Evolutionary conservation across 2,113 vertebrate genomes (phyloP).

Genomic region (Paradisaea rubra): DNA sequence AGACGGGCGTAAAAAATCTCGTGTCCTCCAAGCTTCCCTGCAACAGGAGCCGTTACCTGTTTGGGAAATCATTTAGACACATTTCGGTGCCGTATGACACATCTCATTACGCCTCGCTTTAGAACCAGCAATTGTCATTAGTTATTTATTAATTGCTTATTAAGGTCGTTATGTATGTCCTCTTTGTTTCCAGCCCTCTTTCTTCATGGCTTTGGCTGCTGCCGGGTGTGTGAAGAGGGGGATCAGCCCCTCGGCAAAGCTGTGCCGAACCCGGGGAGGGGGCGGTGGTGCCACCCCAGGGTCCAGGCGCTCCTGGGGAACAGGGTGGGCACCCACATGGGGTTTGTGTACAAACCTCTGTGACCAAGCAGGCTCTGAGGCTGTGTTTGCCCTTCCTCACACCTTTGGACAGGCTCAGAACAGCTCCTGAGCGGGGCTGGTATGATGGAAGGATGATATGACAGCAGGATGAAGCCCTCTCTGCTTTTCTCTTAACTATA

Average conservation of each 20-base stretch:
- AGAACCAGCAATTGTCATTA: constrained; percentile 48
- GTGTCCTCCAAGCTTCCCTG: constrained; percentile 48
- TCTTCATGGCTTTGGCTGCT: background rate
- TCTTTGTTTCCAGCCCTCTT: constrained; percentile 12
- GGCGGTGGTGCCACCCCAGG: background rate
- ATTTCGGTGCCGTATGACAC: constrained; percentile 39
- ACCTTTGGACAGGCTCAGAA: background rate
- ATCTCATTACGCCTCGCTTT: constrained; percentile 59
- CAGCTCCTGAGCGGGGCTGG: background rate
- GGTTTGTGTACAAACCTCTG: background rate
- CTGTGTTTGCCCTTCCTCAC: background rate
- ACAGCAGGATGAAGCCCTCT: background rate
- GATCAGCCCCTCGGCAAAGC: background rate
- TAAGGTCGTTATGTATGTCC: constrained; percentile 29
- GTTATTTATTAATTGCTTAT: constrained; percentile 67
- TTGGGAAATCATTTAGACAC: constrained; percentile 46
- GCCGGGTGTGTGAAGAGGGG: background rate
- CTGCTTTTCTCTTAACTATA: background rate
- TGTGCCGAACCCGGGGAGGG: accelerated
- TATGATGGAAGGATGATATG: background rate
- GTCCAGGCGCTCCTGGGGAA: background rate
- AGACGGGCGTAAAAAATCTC: constrained; percentile 31
- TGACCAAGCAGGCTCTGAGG: background rate
- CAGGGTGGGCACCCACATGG: accelerated
- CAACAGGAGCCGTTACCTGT: background rate